Evolutionary conservation across 2,888 invertebrate species (phyloP), one percentile per base, ranked within the genome.

Genomic region (Zelleria hepariella): DNA sequence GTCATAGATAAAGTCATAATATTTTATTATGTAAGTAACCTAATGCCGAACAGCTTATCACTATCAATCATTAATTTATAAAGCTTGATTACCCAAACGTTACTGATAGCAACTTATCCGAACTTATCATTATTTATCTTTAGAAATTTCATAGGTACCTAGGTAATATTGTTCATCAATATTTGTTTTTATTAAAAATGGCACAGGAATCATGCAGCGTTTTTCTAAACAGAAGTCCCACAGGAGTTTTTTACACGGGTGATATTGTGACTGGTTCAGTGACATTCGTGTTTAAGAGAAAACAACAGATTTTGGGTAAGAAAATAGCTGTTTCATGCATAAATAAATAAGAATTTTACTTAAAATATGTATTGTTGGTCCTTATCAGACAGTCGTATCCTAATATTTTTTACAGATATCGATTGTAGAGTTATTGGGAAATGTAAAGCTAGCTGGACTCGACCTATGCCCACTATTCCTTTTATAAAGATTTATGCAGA

Each of bases 261-360:
- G 80, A 84, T 68, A 77, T 86, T 57, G 80, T 87, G 48, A 86
- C 87, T 48, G 87, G 87, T 62, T 71, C 71, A 5, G 72, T 85
- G n/a, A 68, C 73, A 57, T 64, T 87, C 63, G 76, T 82, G 62
- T 73, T 83, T 62, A 72, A 77, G 53, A 74, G 75, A 63, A 72
- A 73, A 60, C 71, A 73, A 61, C 76, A 77, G 68, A 67, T 86
- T 61, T 72, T 80, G 67, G 66, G 87, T 87, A 76, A 71, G 59
- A 52, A 1, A 25, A 57, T 47, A 18, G 1, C 55, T 10, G 15
- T 18, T 20, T 42, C 7, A n/a, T n/a, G n/a, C n/a, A n/a, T n/a
- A n/a, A n/a, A n/a, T n/a, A n/a, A n/a, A n/a, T n/a, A n/a, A n/a
- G n/a, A n/a, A n/a, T n/a, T n/a, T n/a, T n/a, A n/a, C n/a, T n/a